Evolutionary conservation across 2,113 vertebrate species (phyloP).

Genomic region (Hipposideros armiger): DNA sequence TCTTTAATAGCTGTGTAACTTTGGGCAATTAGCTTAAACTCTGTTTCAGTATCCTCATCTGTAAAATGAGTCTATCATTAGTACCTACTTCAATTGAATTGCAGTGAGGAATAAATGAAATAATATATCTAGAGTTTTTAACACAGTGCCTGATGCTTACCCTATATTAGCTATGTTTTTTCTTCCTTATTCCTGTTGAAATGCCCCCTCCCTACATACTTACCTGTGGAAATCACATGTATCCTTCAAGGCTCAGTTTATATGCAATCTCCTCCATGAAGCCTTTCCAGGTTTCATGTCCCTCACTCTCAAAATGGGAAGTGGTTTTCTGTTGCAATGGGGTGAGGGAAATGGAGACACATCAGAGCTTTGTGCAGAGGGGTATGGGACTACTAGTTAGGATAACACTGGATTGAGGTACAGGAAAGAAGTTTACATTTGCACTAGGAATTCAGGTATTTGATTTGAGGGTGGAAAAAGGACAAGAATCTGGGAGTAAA

Average conservation of each 20-base stretch:
- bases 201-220: neutral
- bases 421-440: slow-evolving; percentile 1
- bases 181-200: neutral
- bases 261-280: neutral
- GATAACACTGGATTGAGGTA: neutral
- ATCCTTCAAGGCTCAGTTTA: neutral
- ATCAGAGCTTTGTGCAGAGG: neutral
- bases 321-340: neutral
- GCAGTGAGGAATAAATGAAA: slow-evolving; percentile 17
- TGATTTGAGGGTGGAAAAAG: neutral
- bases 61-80: neutral
- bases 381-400: neutral
- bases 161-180: neutral
- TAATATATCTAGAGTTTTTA: slow-evolving; percentile 1
- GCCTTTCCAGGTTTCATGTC: neutral
- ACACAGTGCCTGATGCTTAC: neutral
- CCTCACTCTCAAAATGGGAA: neutral
- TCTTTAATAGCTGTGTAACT: slow-evolving; percentile 13
- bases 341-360: neutral
- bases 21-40: slow-evolving; percentile 4
- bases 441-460: neutral
- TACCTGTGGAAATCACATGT: neutral
- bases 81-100: slow-evolving; percentile 6
- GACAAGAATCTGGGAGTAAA: neutral
- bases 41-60: neutral